Evolutionary conservation across 2,888 invertebrate species (phyloP), one percentile per base, ranked within the genome.

Genomic region (Watsonalla binaria): DNA sequence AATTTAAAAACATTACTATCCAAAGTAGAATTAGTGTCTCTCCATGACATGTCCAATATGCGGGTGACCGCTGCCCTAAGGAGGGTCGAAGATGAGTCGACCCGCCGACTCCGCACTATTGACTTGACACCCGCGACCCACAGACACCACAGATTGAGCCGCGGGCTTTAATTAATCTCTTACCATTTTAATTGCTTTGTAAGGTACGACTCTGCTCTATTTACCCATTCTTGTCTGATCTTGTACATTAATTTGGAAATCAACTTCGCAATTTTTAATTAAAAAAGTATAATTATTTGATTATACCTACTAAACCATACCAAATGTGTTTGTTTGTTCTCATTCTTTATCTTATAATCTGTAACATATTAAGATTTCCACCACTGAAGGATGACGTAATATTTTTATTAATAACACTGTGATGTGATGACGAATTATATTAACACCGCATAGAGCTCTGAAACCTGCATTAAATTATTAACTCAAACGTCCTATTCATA

Each of bases 11-110:
- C 74, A 78, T 76, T 76, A 74, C 68, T 75, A 76, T 72, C 71
- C 65, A 75, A 66, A 68, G 66, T 74, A 73, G 76, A 78, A 81
- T 82, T 79, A 80, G 78, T 79, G 69, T 74, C 67, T 68, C 62
- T 70, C 57, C 58, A 67, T 39, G 14, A 49, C 39, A 11, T 48
- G 48, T 14, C 64, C 66, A 68, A 67, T 72, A 86, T 89, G 90
- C 89, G 89, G 89, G 90, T 85, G 84, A 81, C 82, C 82, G 78
- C 81, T 77, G 76, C 78, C 76, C 72, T 66, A 78, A 78, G 76
- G 72, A 78, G 74, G 83, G 84, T 81, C 72, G 73, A 63, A 71
- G 72, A 70, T 68, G 68, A 68, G 68, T 68, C 68, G 73, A 63
- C 63, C 63, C 66, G 66, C 65, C 59, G 57, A 64, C 56, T 64